These are phyloP conservation scores for Protomyctophum bolini DNA, from an alignment of 2,113 vertebrate genomes.

Conservation along the genomic window DNA sequence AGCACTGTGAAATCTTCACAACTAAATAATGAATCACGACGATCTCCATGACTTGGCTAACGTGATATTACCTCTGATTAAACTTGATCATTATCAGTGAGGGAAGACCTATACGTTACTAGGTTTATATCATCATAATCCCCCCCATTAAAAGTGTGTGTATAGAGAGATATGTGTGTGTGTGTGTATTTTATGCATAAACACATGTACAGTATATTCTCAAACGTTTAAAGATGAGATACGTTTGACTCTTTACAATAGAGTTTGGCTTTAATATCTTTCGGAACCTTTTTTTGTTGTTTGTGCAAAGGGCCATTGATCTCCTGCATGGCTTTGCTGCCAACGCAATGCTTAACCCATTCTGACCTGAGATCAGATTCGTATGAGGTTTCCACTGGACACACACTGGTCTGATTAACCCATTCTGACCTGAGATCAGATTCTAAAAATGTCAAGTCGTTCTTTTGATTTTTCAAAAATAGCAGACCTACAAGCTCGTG, in stretches of 20 bases:
- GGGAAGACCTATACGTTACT: not conserved
- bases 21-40: not conserved
- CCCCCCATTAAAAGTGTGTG: too few relatives aligned
- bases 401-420: too few relatives aligned
- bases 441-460: too few relatives aligned
- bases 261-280: conserved; percentile 8
- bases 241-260: not conserved
- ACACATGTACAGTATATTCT: too few relatives aligned
- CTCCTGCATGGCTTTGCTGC: not conserved
- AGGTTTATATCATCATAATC: not conserved
- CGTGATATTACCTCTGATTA: not conserved
- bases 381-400: too few relatives aligned
- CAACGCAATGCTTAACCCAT: conserved; percentile 21
- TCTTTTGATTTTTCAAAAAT: too few relatives aligned
- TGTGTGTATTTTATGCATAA: too few relatives aligned
- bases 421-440: too few relatives aligned
- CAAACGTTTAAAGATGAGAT: too few relatives aligned
- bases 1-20: not conserved
- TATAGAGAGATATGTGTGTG: too few relatives aligned
- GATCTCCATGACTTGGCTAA: not conserved
- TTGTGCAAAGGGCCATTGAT: not conserved
- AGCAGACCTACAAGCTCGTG: too few relatives aligned
- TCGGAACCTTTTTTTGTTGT: conserved; percentile 8
- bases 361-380: too few relatives aligned
- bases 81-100: not conserved